Evolutionary conservation across 2,113 vertebrate genomes (phyloP), one percentile per base, ranked within the genome.

Genomic region (Anolis carolinensis): DNA sequence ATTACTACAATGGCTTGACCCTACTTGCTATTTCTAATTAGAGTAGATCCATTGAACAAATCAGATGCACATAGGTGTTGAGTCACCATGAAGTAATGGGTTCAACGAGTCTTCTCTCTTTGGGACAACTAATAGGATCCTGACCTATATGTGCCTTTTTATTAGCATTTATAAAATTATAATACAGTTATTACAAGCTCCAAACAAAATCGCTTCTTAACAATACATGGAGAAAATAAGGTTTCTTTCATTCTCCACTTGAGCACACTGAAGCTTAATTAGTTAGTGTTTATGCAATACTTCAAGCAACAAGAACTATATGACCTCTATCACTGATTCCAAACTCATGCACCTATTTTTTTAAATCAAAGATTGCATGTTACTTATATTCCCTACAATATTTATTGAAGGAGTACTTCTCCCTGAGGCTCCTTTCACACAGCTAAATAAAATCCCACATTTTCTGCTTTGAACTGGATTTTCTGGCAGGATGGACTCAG

Each of bases 221-320:
- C 88, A 91, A 93, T 89, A 91, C 74, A 87, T 88, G 89, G 81
- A 59, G 1, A 0, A 79, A 92, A 90, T 89, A 91, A 89, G 91
- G 68, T 84, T 91, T 92, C 89, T 89, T 93, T 86, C 86, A 90
- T 85, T 90, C 88, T 81, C 92, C 87, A 82, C 86, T 91, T 91
- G 87, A 86, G 75, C 90, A 89, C 93, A 93, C 82, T 89, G 86
- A 94, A 65, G 52, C 80, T 90, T 90, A 94, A 92, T 95, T 68
- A 81, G 62, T 68, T 91, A 87, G 87, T 90, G 52, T 90, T 94
- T 92, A 86, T 93, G 82, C 63, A 90, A 75, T 74, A 91, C 71
- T 88, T 67, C 32, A 89, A 94, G 91, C 89, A 88, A 36, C 67
- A 90, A 92, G 89, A 67, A 82, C 67, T 2, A 5, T 84, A 72